phyloP scores from a whole-genome alignment of 92 coral and sea anemone species.

The Palythoa grandiflora region DNA sequence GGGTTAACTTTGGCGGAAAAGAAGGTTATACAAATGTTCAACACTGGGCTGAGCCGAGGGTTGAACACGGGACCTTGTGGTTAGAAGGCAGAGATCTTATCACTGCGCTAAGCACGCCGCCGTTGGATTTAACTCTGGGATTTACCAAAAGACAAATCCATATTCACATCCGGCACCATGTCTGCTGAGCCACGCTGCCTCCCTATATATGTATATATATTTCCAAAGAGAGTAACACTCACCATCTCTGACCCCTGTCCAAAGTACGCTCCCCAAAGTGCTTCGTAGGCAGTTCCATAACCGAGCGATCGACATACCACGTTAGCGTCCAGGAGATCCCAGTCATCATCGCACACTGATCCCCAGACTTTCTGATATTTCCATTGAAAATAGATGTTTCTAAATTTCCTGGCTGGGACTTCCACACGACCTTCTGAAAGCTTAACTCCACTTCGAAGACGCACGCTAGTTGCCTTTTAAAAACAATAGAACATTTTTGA shows the following conservation, averaged over 20 bases:
- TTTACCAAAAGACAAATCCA: too few species aligned
- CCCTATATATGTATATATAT: too few species aligned
- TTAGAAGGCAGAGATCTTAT: too few species aligned
- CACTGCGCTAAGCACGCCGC: too few species aligned
- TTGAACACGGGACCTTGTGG: too few species aligned
- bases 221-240: background rate
- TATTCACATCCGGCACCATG: too few species aligned
- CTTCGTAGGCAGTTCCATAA: conserved; percentile 62
- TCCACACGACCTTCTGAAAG: conserved; percentile 40
- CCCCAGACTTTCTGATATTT: conserved; percentile 12
- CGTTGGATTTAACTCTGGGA: too few species aligned
- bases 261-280: conserved; percentile 37
- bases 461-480: background rate
- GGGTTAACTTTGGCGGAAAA: too few species aligned
- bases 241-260: conserved; percentile 23
- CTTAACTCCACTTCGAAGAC: conserved; percentile 36
- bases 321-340: conserved; percentile 41
- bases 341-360: conserved; percentile 31
- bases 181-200: too few species aligned
- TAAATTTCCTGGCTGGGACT: background rate
- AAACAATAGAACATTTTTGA: too few species aligned
- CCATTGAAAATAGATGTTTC: background rate
- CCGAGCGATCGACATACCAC: conserved; percentile 61
- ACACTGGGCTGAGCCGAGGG: too few species aligned
- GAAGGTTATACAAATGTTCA: too few species aligned